Evolutionary conservation across 2,888 invertebrate species (phyloP), one percentile per base, ranked within the genome.

Genomic region (Pachycephus smyrnensis): DNA sequence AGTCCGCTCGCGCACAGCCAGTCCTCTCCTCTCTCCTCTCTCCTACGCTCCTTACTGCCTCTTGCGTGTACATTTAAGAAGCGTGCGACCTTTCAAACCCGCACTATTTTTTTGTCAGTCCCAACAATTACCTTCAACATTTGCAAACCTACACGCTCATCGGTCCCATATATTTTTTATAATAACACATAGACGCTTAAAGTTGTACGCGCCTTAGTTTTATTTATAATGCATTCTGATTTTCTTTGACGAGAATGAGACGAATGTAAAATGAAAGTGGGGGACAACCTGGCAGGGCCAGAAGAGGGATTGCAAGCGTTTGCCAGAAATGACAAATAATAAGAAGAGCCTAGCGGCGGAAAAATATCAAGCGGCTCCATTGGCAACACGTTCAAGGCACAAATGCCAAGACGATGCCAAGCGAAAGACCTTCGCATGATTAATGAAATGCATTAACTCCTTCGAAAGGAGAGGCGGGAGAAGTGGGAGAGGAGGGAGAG

Each of bases 381-480:
- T 40, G 40, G 40, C 40, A 15, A 40, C 40, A n/a, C n/a, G 40
- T 40, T 40, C 15, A 71, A 75, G n/a, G 37, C 68, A n/a, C 74
- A 30, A 33, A n/a, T 75, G 75, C 73, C 77, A 78, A n/a, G 74
- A 55, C 75, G 75, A 75, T 73, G 73, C 68, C 32, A 31, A n/a
- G 74, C 75, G 80, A 79, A 77, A 81, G 80, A 83, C 81, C 80
- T 82, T 82, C 80, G 77, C 74, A 84, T 89, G 89, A 89, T 88
- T 89, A 88, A 89, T 89, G 89, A 87, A 87, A 86, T 84, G 84
- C 88, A 88, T 88, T 88, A 87, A 88, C 86, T 85, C 80, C 76
- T 81, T 80, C 77, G 32, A 76, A 73, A 75, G 75, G 76, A 77
- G 40, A 31, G 23, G 15, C 68, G 30, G 15, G 69, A n/a, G 30